Conservation (phyloP, 2,113 vertebrate genomes). For the Climacteris rufus region DNA sequence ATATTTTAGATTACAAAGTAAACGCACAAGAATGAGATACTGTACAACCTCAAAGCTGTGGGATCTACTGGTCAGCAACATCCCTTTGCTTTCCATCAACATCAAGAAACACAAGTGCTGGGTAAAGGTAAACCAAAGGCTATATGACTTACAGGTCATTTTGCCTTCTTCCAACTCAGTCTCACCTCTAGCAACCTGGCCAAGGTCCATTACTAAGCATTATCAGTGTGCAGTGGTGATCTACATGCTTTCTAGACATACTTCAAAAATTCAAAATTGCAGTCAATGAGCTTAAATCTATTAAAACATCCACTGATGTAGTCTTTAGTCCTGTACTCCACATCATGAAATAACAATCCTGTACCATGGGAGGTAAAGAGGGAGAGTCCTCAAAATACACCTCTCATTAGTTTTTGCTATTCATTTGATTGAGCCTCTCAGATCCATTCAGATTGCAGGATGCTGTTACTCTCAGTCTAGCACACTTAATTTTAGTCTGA, state of each 20-base stretch:
- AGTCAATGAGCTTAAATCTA: neutral
- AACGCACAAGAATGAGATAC: neutral
- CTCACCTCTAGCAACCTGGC: neutral
- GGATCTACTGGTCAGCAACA: neutral
- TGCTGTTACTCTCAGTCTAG: neutral
- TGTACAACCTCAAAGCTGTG: neutral
- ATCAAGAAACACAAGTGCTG: neutral
- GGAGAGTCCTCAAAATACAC: neutral
- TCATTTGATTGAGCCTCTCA: neutral
- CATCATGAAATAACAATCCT: neutral
- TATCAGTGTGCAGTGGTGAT: neutral
- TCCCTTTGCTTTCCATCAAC: neutral
- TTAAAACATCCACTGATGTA: neutral
- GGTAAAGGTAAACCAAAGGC: neutral
- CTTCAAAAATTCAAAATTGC: neutral
- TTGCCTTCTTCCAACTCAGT: neutral
- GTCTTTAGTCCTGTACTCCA: neutral
- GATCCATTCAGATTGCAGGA: neutral
- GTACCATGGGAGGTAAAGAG: neutral
- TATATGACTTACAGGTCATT: neutral
- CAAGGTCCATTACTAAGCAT: neutral
- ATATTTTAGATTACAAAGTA: fast-evolving
- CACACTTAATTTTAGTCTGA: neutral
- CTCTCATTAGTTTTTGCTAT: neutral
- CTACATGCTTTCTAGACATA: neutral